Evolutionary conservation across 2,113 vertebrate genomes (phyloP), one percentile per base, ranked within the genome.

Genomic region (Camelus dromedarius): DNA sequence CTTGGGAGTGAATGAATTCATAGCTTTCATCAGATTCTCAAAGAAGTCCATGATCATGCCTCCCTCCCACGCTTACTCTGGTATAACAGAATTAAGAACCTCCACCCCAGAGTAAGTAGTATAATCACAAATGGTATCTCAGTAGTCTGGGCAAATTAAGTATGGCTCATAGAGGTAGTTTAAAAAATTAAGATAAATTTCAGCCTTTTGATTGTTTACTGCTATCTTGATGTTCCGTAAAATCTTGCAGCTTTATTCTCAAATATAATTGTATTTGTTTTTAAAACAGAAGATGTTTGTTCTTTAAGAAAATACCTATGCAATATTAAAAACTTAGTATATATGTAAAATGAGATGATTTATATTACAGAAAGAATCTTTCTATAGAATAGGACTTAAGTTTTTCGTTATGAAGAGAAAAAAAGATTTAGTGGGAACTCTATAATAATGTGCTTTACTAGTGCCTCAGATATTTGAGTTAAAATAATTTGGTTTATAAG

Each of bases 11-110:
- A 64, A 8, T 50, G 15, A 18, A 28, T 90, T 90, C 32, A 24
- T 72, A 67, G 75, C 54, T 94, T 77, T 92, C 70, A 80, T 93
- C 20, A 94, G 54, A 62, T 93, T 91, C 81, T 94, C 73, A 84
- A 50, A 76, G 64, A 56, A 93, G 35, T 64, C 28, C 4, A 3
- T 42, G 32, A 42, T 80, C 15, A 38, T 28, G 28, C 24, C 38
- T n/a, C 16, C 35, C 28, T 73, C 52, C 32, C 22, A 22, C 13
- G 56, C 38, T 93, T 8, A 91, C 19, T 88, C 2, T 13, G 3
- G 14, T 69, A 28, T 60, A 92, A 62, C 73, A 87, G 75, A 91
- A 89, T 54, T 76, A 89, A 96, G 67, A 92, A 85, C 24, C 18
- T 56, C 60, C 89, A 30, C 7, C 15, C 30, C 12, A 64, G 48